Base-by-base conservation (phyloP, 2,888 invertebrate genomes). In the Aleiodes leptofemur region DNA sequence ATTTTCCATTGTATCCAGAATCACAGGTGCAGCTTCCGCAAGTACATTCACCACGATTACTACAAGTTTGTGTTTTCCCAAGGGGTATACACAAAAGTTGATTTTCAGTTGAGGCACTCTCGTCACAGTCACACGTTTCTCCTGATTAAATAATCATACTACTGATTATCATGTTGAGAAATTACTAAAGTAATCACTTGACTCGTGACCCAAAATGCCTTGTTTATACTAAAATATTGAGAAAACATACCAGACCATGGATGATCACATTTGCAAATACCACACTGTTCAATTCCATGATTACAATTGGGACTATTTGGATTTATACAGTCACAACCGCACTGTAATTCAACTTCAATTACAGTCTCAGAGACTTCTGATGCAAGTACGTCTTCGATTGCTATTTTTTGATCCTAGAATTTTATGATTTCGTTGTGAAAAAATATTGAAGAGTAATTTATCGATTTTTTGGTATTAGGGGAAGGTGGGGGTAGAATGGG, bases 1-100 rank as follows among this genome's bases (percentile, higher is more conserved):
- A 94, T 29, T 90, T 88, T 14, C 94, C 94, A 69, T 84, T 90
- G 81, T 89, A 92, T 1, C 92, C 93, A 0, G 83, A 81, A 83
- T 93, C 92, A 85, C 97, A 97, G 31, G 90, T 89, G 86, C 97
- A 97, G 74, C 89, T 90, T 48, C 96, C 95, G 85, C 96, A 97
- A 59, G 93, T 90, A 86, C 97, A 97, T 79, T 93, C 93, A 0
- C 97, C 97, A 5, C 92, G 92, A 74, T 94, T 93, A 0, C 94
- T 94, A 86, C 96, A 95, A 5, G 93, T 85, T 9, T 90, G 88
- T 51, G 82, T 76, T 0, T 87, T 85, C 0, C 91, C 91, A 0
- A 92, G 92, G 0, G 92, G 90, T 8, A 89, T 86, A 83, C 94
- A 94, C 1, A 90, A 87, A 66, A 91, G 90, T 13, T 90, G 89